Evolutionary conservation across 2,888 invertebrate genomes (phyloP).

Genomic region (Chrysina gloriosa): DNA sequence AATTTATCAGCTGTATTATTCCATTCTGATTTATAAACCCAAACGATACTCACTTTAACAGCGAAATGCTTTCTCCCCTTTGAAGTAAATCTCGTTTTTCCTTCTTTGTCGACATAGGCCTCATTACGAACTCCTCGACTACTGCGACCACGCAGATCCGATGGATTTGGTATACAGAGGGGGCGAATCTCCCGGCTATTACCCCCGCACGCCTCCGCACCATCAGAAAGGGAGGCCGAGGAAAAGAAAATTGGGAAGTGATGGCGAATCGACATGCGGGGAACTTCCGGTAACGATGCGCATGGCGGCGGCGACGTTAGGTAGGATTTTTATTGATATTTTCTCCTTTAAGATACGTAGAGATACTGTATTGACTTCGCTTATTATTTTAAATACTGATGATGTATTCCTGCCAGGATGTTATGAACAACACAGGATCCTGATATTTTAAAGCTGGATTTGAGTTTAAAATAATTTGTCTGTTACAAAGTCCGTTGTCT

Average conservation of each 20-base stretch:
- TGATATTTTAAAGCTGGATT: too few species aligned
- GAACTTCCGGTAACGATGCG: conserved; percentile 78
- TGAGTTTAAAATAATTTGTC: too few species aligned
- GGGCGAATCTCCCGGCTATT: conserved; percentile 75
- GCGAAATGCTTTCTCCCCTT: background rate
- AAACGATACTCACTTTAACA: too few species aligned
- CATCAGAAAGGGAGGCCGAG: conserved; percentile 83
- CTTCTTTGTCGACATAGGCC: conserved; percentile 62
- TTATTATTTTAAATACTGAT: too few species aligned
- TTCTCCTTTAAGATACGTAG: conserved; percentile 1
- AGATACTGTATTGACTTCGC: conserved; percentile 7
- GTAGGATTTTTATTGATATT: conserved; percentile 65
- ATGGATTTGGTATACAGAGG: conserved; percentile 71
- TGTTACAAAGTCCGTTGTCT: too few species aligned
- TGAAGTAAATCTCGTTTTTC: background rate
- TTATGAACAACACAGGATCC: too few species aligned
- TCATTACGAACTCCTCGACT: conserved; percentile 77
- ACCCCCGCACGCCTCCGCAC: conserved; percentile 71
- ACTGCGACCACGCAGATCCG: conserved; percentile 71
- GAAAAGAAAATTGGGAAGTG: conserved; percentile 75
- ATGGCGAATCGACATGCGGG: conserved; percentile 69
- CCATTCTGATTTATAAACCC: too few species aligned
- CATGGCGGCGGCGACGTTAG: conserved; percentile 76
- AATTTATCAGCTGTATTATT: too few species aligned
- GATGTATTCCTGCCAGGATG: too few species aligned